phyloP scores from a whole-genome alignment of 2,113 vertebrate genomes.

The Coryphaenoides rupestris region DNA sequence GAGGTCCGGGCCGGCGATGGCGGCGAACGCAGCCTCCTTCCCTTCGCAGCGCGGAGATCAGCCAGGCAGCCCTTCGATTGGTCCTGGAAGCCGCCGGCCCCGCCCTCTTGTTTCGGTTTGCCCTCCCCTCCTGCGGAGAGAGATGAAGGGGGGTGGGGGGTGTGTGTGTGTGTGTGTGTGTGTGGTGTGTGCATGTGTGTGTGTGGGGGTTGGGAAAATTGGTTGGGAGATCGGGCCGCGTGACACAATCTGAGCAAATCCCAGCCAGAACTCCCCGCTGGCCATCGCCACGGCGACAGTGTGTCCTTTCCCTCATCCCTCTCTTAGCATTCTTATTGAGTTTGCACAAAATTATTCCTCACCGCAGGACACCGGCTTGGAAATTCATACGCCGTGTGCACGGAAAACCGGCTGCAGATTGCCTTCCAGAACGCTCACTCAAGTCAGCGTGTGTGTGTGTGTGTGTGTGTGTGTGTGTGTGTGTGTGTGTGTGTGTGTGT shows the following conservation, averaged over 20 bases:
- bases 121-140: slow-evolving; percentile 79
- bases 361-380: slow-evolving; percentile 8
- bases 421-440: slow-evolving; percentile 6
- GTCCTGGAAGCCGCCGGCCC: slow-evolving; percentile 57
- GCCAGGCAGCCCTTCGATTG: slow-evolving; percentile 88
- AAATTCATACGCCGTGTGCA: slow-evolving; percentile 13
- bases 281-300: slow-evolving; percentile 23
- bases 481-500: neutral
- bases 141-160: slow-evolving; percentile 13
- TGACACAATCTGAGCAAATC: slow-evolving; percentile 19
- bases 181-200: neutral
- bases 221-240: slow-evolving; percentile 13
- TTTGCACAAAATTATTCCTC: slow-evolving; percentile 44
- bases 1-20: slow-evolving; percentile 78
- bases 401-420: slow-evolving; percentile 1
- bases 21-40: slow-evolving; percentile 77
- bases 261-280: slow-evolving; percentile 15
- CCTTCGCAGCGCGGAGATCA: slow-evolving; percentile 86
- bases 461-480: slow-evolving; percentile 2
- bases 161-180: no score
- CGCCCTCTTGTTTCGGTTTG: slow-evolving; percentile 59
- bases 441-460: slow-evolving; percentile 22
- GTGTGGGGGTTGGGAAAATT: slow-evolving; percentile 1
- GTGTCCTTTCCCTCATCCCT: slow-evolving; percentile 27
- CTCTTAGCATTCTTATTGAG: slow-evolving; percentile 52